Percentiles rank a stretch among this genome's conserved stretches.
Conservation (phyloP, 2,113 vertebrate species). For the Cyanistes caeruleus region DNA sequence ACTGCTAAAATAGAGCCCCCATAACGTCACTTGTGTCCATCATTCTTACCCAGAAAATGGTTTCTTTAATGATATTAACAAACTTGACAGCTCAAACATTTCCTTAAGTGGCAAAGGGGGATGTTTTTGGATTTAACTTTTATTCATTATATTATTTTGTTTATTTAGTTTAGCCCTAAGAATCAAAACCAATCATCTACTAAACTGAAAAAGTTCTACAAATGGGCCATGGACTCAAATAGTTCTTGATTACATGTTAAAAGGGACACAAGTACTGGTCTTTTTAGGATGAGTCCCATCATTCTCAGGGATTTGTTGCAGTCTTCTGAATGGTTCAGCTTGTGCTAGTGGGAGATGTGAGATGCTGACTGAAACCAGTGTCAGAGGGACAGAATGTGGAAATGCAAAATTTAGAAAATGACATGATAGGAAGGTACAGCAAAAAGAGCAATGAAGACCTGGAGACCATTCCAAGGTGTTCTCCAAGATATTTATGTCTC, state of each 20-base stretch:
- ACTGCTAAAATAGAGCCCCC: conserved; percentile 44
- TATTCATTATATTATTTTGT: conserved; percentile 59
- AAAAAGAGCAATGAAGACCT: neutral
- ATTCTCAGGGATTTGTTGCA: neutral
- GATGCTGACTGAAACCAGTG: neutral
- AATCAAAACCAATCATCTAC: conserved; percentile 6
- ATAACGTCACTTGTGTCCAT: conserved; percentile 51
- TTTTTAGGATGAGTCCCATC: neutral
- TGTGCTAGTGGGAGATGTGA: neutral
- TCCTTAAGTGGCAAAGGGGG: conserved; percentile 50
- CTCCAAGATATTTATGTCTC: neutral
- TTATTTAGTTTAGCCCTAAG: conserved; percentile 44
- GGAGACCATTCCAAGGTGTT: neutral
- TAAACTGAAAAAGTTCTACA: neutral
- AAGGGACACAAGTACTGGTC: neutral
- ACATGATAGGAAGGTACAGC: neutral
- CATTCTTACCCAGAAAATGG: conserved; percentile 35
- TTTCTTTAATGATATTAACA: conserved; percentile 55
- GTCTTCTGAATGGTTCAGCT: neutral
- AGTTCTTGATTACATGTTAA: neutral
- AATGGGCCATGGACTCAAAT: neutral
- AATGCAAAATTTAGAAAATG: neutral
- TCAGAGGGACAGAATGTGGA: neutral
- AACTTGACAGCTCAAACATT: conserved; percentile 60
- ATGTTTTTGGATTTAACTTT: conserved; percentile 59